phyloP scores from a whole-genome alignment of 2,888 invertebrate species.

The Hirtodrosophila confusa region DNA sequence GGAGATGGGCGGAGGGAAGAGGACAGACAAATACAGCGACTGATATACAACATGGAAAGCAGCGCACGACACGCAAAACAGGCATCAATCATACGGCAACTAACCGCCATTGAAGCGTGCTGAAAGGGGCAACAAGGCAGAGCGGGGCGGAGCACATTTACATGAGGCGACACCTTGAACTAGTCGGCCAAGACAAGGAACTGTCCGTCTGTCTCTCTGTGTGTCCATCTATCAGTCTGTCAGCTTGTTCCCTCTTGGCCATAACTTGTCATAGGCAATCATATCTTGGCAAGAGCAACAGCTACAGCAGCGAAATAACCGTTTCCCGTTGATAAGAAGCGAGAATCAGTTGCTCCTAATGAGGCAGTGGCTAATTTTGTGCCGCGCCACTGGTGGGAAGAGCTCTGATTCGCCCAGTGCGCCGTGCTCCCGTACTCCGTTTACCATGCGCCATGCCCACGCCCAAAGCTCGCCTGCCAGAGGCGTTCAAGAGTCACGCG shows the following conservation, averaged over 20 bases:
- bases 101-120: conserved; percentile 57
- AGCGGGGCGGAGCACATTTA: conserved; percentile 40
- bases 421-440: conserved; percentile 8
- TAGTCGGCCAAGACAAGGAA: conserved; percentile 48
- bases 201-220: conserved; percentile 20
- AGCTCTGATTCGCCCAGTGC: conserved; percentile 37
- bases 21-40: conserved; percentile 16
- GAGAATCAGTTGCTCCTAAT: conserved; percentile 60
- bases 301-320: conserved; percentile 24
- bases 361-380: conserved; percentile 68
- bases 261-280: conserved; percentile 73
- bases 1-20: not conserved
- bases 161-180: conserved; percentile 73
- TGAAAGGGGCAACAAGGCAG: conserved; percentile 18
- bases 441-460: conserved; percentile 24
- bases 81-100: conserved; percentile 79
- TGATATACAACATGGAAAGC: conserved; percentile 40
- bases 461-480: conserved; percentile 25
- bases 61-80: conserved; percentile 74
- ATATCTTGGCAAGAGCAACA: conserved; percentile 47
- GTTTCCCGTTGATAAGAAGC: conserved; percentile 58
- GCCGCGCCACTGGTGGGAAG: conserved; percentile 44
- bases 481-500: conserved; percentile 61
- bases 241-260: conserved; percentile 34
- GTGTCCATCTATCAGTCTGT: conserved; percentile 14